These are phyloP conservation scores for Ormyrus labotus DNA, from an alignment of 2,888 invertebrate species.

Conservation along the genomic window DNA sequence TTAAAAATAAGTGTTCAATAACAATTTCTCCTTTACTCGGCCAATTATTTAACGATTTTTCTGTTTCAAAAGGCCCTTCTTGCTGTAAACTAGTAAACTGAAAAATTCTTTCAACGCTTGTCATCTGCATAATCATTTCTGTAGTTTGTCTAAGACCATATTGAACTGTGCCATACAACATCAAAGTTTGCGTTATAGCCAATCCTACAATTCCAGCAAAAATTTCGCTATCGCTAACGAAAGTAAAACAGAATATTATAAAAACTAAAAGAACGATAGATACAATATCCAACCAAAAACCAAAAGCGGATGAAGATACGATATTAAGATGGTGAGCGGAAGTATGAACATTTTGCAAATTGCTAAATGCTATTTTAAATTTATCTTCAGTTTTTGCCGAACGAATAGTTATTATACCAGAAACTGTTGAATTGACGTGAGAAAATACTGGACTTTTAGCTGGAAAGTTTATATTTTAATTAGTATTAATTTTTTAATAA, in stretches of 20 bases:
- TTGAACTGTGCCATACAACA: slow-evolving; percentile 88
- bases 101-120: slow-evolving; percentile 87
- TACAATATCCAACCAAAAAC: slow-evolving; percentile 81
- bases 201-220: slow-evolving; percentile 84
- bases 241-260: slow-evolving; percentile 81
- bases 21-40: slow-evolving; percentile 81
- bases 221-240: slow-evolving; percentile 73
- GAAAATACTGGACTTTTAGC: slow-evolving; percentile 91
- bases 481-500: background rate
- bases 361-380: slow-evolving; percentile 86
- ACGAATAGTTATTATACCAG: slow-evolving; percentile 91
- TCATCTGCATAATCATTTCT: slow-evolving; percentile 86
- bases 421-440: slow-evolving; percentile 89
- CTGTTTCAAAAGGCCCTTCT: slow-evolving; percentile 82
- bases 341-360: slow-evolving; percentile 83
- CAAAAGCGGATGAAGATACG: slow-evolving; percentile 80
- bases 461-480: slow-evolving; percentile 48
- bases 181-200: slow-evolving; percentile 84
- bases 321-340: slow-evolving; percentile 80
- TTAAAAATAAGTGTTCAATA: slow-evolving; percentile 81
- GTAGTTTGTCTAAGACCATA: slow-evolving; percentile 88
- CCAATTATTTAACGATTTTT: slow-evolving; percentile 81
- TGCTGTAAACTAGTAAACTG: slow-evolving; percentile 86
- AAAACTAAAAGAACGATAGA: slow-evolving; percentile 80
- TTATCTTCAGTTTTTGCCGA: slow-evolving; percentile 85